Base-by-base conservation (phyloP, 1,140 invertebrate genomes). In the Chionoecetes opilio region DNA sequence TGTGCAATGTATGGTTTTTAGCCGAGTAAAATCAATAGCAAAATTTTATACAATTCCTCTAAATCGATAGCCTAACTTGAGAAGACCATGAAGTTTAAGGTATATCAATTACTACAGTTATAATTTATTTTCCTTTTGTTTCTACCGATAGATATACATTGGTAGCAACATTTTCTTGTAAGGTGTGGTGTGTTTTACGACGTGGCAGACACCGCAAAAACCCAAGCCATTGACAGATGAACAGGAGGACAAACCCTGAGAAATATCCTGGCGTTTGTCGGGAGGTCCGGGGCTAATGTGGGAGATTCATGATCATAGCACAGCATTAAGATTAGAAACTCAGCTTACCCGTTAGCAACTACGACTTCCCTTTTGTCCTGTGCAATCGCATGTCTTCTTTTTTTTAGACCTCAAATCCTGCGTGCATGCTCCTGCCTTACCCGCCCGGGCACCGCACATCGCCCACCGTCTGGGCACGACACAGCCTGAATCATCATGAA, bases 321-420 rank as follows among this genome's bases (percentile, higher is more conserved):
- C 35, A 38, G 86, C 86, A 38, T 88, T 88, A 88, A 88, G 86
- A 88, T 88, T 88, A 88, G 86, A 88, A 88, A 88, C 86, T 41
- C 86, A 37, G 41, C 86, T 37, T 37, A 88, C 86, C 86, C 86
- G 86, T 88, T 88, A 88, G 86, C 38, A 88, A 88, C 86, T 88
- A 88, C 86, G 86, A 88, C 86, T 88, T 88, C 86, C 86, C 86
- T 88, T 88, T 88, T 88, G 32, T 8, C 37, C 32, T 0, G 35
- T 0, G 86, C 14, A 41, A 21, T 41, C 86, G 86, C 86, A 88
- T 8, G 35, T 0, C n/a, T n/a, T 3, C 0, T 8, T 88, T 38
- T 38, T 88, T 38, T 38, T 29, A 2, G n/a, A 14, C 86, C 2
- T 3, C 21, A 5, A n/a, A 26, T n/a, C n/a, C n/a, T n/a, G 21